Evolutionary conservation across 2,113 vertebrate genomes (phyloP), one percentile per base, ranked within the genome.

Genomic region (Brachirus orientalis): DNA sequence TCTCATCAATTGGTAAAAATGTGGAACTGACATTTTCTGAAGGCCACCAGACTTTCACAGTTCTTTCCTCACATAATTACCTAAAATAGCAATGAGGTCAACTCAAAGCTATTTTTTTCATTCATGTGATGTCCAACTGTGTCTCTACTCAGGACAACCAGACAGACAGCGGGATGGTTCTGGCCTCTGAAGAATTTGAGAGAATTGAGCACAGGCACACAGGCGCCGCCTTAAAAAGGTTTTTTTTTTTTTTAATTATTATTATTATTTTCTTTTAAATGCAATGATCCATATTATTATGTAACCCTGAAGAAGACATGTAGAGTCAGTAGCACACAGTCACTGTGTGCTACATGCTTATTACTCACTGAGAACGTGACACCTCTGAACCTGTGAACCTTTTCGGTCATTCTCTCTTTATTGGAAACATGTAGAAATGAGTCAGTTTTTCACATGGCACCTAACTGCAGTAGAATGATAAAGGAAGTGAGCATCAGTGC

Each of bases 161-260:
- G 90, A 99, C 97, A 2, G 98, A 99, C 96, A 99, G 98, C 75
- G 98, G 98, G 65, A 99, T 99, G 97, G 96, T 99, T 80, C 91
- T 99, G 94, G 95, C 98, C 69, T 99, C 98, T 0, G 98, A 99
- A 72, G 98, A 99, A 87, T 95, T 99, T 72, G 95, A 98, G 85
- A 94, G 92, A 87, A 93, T 99, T 79, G 97, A 98, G 81, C 94
- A 94, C 81, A 90, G 90, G 86, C 95, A 96, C 86, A 90, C 89
- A 86, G 93, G 92, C 55, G 94, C 91, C 63, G 78, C 87, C 54
- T 71, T 72, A 1, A 91, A 90, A 83, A 91, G 88, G 90, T 91
- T 50, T 36, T 38, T 60, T 20, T 46, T 3, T 16, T 16, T 43
- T 3, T 3, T 12, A 40, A 43, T 28, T 28, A 28, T 28, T 28